phyloP scores from a whole-genome alignment of 2,888 invertebrate species.

The Trichogramma dendrolimi region DNA sequence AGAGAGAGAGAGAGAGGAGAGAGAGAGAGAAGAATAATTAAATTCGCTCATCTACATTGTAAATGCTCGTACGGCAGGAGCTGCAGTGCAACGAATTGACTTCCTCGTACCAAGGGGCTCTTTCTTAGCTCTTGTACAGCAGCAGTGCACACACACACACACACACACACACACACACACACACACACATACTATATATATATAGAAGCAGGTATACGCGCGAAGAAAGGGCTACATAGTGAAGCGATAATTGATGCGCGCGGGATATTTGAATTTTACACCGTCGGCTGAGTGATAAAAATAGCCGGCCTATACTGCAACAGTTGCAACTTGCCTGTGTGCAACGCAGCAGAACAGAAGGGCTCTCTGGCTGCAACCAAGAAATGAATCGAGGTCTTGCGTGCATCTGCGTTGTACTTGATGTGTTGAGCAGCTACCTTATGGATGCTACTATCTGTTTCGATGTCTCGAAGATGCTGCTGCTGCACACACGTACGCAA shows the following conservation, averaged over 20 bases:
- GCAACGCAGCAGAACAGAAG: too few relatives aligned
- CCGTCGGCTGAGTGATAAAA: neutral
- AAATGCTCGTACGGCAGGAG: conserved; percentile 12
- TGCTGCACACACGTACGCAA: conserved; percentile 6
- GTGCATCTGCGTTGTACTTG: conserved; percentile 2
- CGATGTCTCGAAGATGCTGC: conserved; percentile 1
- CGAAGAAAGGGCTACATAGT: too few relatives aligned
- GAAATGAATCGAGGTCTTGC: conserved; percentile 21
- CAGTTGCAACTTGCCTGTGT: too few relatives aligned
- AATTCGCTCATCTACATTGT: conserved; percentile 29
- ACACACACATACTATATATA: too few relatives aligned
- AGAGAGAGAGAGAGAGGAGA: neutral
- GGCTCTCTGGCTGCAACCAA: neutral
- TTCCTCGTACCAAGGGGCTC: too few relatives aligned
- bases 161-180: too few relatives aligned
- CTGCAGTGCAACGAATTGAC: neutral
- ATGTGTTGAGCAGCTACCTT: neutral
- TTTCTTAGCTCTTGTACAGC: too few relatives aligned
- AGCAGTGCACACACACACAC: too few relatives aligned
- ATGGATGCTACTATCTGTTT: conserved; percentile 9
- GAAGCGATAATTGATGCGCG: conserved; percentile 26
- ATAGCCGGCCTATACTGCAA: too few relatives aligned
- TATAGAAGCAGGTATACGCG: too few relatives aligned
- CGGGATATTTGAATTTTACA: conserved; percentile 26
- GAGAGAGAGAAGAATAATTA: conserved; percentile 24